Conservation (phyloP, 2,113 vertebrate genomes). For the Mus spicilegus region DNA sequence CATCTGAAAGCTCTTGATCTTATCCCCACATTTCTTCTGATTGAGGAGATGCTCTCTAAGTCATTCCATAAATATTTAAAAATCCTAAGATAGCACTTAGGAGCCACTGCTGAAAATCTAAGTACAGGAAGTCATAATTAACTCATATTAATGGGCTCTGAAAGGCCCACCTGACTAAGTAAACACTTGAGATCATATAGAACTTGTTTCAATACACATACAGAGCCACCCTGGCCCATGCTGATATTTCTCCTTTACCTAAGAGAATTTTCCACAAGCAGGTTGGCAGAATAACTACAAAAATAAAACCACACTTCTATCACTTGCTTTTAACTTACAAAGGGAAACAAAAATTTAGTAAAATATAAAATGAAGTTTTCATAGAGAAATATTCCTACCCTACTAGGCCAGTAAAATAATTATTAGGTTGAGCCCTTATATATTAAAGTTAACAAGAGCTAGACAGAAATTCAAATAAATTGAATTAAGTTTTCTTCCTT, state of each 20-base stretch:
- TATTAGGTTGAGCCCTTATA: not conserved
- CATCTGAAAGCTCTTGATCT: constrained; percentile 75
- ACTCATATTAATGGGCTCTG: constrained; percentile 72
- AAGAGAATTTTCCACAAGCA: not conserved
- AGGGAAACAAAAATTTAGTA: constrained; percentile 3
- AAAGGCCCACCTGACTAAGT: constrained; percentile 71
- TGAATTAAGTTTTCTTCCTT: constrained; percentile 13
- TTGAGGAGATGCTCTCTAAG: constrained; percentile 73
- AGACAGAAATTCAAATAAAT: not conserved
- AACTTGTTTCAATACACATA: constrained; percentile 38
- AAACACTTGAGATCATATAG: constrained; percentile 62
- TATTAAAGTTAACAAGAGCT: constrained; percentile 37
- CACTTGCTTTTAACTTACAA: constrained; percentile 41
- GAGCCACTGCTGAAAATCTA: constrained; percentile 69
- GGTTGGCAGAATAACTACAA: not conserved
- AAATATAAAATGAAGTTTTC: constrained; percentile 10
- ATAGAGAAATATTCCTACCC: constrained; percentile 21
- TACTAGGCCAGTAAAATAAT: not conserved
- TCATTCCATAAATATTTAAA: constrained; percentile 82
- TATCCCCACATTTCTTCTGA: constrained; percentile 69
- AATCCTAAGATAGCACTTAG: constrained; percentile 73
- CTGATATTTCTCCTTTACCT: not conserved
- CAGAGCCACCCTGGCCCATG: not conserved
- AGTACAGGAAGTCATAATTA: constrained; percentile 80
- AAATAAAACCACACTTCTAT: not conserved